These are phyloP conservation scores for Acanthoscelides obtectus DNA, from an alignment of 2,888 invertebrate genomes.

Conservation along the genomic window DNA sequence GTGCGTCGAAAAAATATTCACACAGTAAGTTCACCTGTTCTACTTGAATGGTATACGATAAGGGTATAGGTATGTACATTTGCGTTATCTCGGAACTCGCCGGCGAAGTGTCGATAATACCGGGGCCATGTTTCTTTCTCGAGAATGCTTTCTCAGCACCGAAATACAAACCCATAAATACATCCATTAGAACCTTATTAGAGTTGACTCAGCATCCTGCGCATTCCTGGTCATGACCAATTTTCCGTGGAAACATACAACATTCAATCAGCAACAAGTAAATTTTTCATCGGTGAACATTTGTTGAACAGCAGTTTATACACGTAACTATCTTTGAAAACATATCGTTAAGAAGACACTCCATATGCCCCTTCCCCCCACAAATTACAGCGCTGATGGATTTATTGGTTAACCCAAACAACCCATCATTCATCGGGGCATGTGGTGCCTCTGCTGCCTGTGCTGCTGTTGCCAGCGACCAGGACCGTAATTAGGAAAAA, in stretches of 20 bases:
- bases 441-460: neutral
- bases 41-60: no score
- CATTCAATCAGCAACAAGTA: neutral
- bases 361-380: neutral
- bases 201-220: neutral
- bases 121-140: no score
- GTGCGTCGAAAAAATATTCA: no score
- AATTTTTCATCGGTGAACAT: neutral
- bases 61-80: no score
- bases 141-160: no score
- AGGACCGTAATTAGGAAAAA: neutral
- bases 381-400: neutral
- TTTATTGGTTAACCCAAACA: neutral
- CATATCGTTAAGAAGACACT: neutral
- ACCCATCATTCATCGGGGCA: neutral
- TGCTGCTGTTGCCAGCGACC: neutral
- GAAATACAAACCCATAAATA: neutral
- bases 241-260: neutral
- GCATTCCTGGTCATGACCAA: neutral
- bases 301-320: neutral
- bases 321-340: neutral
- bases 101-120: no score
- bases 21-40: no score
- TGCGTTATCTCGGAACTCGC: no score
- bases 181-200: neutral